Percentiles rank a stretch among this genome's conserved stretches.
Conservation (phyloP, 1,140 invertebrate genomes). For the Epicauta chinensis region DNA sequence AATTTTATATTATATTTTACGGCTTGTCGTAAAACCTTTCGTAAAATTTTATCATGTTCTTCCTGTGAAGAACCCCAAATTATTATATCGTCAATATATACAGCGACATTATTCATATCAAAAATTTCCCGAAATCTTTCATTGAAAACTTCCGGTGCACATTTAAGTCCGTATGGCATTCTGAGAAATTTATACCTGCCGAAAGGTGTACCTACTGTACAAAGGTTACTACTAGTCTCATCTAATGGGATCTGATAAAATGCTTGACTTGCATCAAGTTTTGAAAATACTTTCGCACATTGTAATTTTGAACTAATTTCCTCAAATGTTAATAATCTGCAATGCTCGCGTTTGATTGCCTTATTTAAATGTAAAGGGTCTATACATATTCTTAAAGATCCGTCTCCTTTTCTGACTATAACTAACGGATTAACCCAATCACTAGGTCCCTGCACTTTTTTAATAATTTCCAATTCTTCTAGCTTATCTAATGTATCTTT, state of each 20-base stretch:
- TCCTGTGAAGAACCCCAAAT: slow-evolving; percentile 27
- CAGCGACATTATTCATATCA: background rate
- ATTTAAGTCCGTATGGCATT: slow-evolving; percentile 10
- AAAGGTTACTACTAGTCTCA: no score
- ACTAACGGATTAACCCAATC: slow-evolving; percentile 43
- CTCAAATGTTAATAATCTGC: slow-evolving; percentile 31
- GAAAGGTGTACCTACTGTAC: slow-evolving; percentile 5
- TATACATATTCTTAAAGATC: slow-evolving; percentile 40
- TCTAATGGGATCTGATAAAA: slow-evolving; percentile 23
- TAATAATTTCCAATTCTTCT: slow-evolving; percentile 30
- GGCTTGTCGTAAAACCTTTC: slow-evolving; percentile 33
- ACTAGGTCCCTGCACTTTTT: slow-evolving; percentile 34
- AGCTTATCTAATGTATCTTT: slow-evolving; percentile 26
- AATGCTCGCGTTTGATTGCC: slow-evolving; percentile 37
- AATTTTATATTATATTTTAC: slow-evolving; percentile 36
- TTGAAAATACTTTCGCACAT: slow-evolving; percentile 18
- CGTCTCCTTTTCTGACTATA: slow-evolving; percentile 35
- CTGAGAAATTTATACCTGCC: slow-evolving; percentile 9
- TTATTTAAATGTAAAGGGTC: slow-evolving; percentile 43
- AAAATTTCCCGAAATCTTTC: slow-evolving; percentile 8
- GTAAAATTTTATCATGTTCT: slow-evolving; percentile 38
- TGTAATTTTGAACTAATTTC: slow-evolving; percentile 25
- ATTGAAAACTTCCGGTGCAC: slow-evolving; percentile 12
- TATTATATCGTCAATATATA: slow-evolving; percentile 12
- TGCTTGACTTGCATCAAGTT: slow-evolving; percentile 13